Evolutionary conservation across 2,113 vertebrate genomes (phyloP).

Genomic region (Thymallus thymallus): DNA sequence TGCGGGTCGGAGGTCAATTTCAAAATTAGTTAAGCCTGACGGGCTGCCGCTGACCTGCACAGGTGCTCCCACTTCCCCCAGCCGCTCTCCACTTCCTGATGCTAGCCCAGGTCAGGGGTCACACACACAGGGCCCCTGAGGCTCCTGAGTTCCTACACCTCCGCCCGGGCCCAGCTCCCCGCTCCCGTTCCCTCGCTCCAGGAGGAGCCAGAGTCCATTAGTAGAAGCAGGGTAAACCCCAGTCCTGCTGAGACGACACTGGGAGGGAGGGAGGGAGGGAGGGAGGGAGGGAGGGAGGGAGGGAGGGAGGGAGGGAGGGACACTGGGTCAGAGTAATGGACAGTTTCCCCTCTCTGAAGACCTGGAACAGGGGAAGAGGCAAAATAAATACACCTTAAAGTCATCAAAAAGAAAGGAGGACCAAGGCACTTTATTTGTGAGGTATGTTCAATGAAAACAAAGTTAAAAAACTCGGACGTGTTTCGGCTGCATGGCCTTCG

Average conservation of each 20-base stretch:
- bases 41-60: slow-evolving; percentile 81
- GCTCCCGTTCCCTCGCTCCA: slow-evolving; percentile 12
- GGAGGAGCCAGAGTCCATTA: slow-evolving; percentile 60
- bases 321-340: background rate
- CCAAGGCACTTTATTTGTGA: too few relatives aligned
- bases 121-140: slow-evolving; percentile 40
- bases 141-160: background rate
- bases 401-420: too few relatives aligned
- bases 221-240: slow-evolving; percentile 38
- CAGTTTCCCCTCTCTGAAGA: background rate
- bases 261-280: background rate
- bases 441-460: too few relatives aligned
- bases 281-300: too few relatives aligned
- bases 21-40: slow-evolving; percentile 90
- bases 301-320: too few relatives aligned
- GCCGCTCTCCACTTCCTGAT: slow-evolving; percentile 78
- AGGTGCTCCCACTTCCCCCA: slow-evolving; percentile 82
- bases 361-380: background rate
- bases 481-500: too few relatives aligned
- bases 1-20: slow-evolving; percentile 80
- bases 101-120: slow-evolving; percentile 38
- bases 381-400: slow-evolving; percentile 4
- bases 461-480: too few relatives aligned
- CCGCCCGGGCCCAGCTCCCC: background rate
- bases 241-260: slow-evolving; percentile 53